Conservation (phyloP, 1,140 invertebrate genomes). For the Drosophila triauraria region DNA sequence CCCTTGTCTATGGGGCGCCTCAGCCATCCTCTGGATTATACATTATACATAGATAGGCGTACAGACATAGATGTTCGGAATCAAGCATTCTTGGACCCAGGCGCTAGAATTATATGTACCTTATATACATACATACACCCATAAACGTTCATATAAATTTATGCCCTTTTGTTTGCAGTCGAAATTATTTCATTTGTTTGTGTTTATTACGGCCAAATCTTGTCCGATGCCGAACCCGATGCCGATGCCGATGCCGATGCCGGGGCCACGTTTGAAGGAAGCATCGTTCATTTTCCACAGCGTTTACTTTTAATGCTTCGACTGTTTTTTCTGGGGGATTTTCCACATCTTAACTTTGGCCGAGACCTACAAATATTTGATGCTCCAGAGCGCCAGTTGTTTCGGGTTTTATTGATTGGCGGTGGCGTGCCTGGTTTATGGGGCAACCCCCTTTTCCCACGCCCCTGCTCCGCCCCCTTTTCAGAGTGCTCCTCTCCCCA, state of each 20-base stretch:
- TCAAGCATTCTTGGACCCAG: slow-evolving; percentile 19
- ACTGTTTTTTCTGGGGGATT: slow-evolving; percentile 63
- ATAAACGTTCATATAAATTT: slow-evolving; percentile 70
- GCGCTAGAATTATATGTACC: slow-evolving; percentile 5
- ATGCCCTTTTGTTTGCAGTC: slow-evolving; percentile 80
- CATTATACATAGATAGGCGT: slow-evolving; percentile 44
- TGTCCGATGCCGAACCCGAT: slow-evolving; percentile 55
- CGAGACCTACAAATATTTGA: slow-evolving; percentile 80
- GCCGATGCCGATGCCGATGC: slow-evolving; percentile 39
- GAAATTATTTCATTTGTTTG: slow-evolving; percentile 84
- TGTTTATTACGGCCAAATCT: slow-evolving; percentile 79
- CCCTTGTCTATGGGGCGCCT: slow-evolving; percentile 50
- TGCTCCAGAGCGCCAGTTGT: slow-evolving; percentile 65
- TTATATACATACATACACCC: slow-evolving; percentile 8
- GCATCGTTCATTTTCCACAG: slow-evolving; percentile 74
- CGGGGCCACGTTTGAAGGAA: slow-evolving; percentile 47
- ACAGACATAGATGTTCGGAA: slow-evolving; percentile 33
- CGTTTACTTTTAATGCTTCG: slow-evolving; percentile 78
- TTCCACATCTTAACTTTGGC: slow-evolving; percentile 82
- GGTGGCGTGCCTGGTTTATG: slow-evolving; percentile 71
- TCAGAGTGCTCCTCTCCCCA: neutral
- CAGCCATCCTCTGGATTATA: slow-evolving; percentile 32
- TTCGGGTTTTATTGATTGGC: slow-evolving; percentile 76
- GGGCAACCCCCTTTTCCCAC: slow-evolving; percentile 17
- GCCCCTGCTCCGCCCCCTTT: neutral